Percentiles rank a stretch among this genome's conserved stretches.
These are phyloP conservation scores for Phylloscopus whistleri DNA, from an alignment of 2,113 vertebrate species.

Conservation along the genomic window DNA sequence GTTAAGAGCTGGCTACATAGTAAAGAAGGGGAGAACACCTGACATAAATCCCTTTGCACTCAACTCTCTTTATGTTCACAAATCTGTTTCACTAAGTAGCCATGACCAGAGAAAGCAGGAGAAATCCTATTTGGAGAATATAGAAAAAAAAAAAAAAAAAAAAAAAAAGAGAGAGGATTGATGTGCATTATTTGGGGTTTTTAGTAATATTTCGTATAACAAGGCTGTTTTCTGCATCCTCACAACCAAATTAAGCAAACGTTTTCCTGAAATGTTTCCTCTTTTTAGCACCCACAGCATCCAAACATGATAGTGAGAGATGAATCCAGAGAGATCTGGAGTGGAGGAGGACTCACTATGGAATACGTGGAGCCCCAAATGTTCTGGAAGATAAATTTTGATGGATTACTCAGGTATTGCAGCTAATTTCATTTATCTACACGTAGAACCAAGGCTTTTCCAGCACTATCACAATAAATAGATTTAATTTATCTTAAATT, in stretches of 20 bases:
- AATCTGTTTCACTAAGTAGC: not conserved
- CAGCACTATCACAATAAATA: not conserved
- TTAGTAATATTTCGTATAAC: not conserved
- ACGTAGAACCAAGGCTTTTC: not conserved
- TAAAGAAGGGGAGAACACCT: not conserved
- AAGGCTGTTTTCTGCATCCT: not conserved
- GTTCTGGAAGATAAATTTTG: conserved; percentile 46
- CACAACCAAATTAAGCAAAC: not conserved
- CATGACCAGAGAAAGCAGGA: not conserved
- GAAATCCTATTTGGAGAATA: not conserved
- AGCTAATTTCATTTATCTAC: not conserved
- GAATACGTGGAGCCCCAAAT: conserved; percentile 24
- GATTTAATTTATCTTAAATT: not conserved
- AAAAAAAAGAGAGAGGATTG: too few species aligned
- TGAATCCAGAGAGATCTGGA: conserved; percentile 52
- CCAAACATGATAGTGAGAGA: conserved; percentile 64
- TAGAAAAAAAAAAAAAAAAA: too few species aligned
- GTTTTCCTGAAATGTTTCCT: not conserved
- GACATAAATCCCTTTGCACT: not conserved
- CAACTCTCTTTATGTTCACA: not conserved
- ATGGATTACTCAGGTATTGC: conserved; percentile 54
- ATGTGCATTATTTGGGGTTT: not conserved
- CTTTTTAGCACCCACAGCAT: conserved; percentile 58
- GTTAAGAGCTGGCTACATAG: not conserved
- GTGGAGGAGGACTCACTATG: conserved; percentile 50